Evolutionary conservation across 2,888 invertebrate species (phyloP), one percentile per base, ranked within the genome.

Genomic region (Sinodicranocentrus sp.): DNA sequence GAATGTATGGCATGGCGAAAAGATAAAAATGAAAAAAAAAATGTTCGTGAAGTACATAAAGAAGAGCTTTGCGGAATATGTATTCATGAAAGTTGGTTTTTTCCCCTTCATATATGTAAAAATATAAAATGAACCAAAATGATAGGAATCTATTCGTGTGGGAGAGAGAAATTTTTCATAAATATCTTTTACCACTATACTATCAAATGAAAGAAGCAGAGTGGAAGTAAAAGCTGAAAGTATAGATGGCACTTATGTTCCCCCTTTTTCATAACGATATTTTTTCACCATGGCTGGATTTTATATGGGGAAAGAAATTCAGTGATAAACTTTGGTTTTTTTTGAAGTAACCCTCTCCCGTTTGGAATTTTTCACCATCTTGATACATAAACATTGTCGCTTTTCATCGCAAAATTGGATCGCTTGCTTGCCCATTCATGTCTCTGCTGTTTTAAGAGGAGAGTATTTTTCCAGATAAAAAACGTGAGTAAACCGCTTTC

Each of bases 311-410:
- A n/a, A n/a, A n/a, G 33, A 10, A 33, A 33, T 33, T 6, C 5
- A 48, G 48, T 48, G 48, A 48, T 48, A 48, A 48, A 48, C 48
- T 48, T 48, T 48, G 48, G 17, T 48, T 48, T 48, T 48, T 48
- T 39, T 8, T 8, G 39, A 6, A n/a, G n/a, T n/a, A n/a, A n/a
- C 39, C 17, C 48, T 10, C 48, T 48, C 3, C 48, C 3, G n/a
- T 5, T n/a, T 48, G 48, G n/a, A 5, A n/a, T 48, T 48, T 48
- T 48, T 48, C n/a, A 48, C 48, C 48, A 33, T 33, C 33, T 33
- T 33, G 3, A 33, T 33, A 33, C 48, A 48, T 48, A 48, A 48
- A 48, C 48, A 48, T 48, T 13, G 48, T 48, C 48, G 17, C 48
- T 48, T 13, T 17, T 48, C 48, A 48, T 48, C 48, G n/a, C 48